A percentile compares a stretch with the other conserved stretches of the same genome.
phyloP scores from a whole-genome alignment of 1,140 invertebrate genomes.

The Heliconius nattereri region DNA sequence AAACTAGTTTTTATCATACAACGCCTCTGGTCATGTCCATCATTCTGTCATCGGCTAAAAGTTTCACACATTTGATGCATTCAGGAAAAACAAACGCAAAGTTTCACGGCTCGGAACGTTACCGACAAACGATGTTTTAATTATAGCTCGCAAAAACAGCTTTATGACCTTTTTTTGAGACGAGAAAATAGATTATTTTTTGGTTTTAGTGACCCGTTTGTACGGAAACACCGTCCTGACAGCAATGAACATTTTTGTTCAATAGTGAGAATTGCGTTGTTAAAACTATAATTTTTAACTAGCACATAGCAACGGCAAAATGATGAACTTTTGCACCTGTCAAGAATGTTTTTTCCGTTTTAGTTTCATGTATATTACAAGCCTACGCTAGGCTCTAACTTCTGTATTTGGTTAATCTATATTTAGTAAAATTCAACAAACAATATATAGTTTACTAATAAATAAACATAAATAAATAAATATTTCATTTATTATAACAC shows the following conservation, averaged over 20 bases:
- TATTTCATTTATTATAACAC: background rate
- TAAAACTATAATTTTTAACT: constrained; percentile 15
- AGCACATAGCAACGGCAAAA: background rate
- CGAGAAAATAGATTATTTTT: constrained; percentile 23
- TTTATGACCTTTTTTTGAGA: constrained; percentile 30
- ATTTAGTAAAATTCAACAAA: no score
- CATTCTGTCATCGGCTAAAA: constrained; percentile 42
- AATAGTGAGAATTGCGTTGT: background rate
- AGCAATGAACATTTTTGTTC: constrained; percentile 1
- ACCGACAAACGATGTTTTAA: constrained; percentile 45
- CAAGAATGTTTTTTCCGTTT: background rate
- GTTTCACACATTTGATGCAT: constrained; percentile 44
- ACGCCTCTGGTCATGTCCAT: constrained; percentile 34
- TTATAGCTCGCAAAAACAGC: constrained; percentile 39
- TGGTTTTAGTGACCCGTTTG: constrained; percentile 14
- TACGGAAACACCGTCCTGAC: constrained; percentile 5
- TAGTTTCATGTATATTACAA: background rate
- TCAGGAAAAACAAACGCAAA: constrained; percentile 37
- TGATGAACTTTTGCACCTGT: background rate
- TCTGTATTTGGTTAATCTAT: no score
- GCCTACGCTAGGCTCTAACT: background rate
- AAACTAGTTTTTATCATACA: constrained; percentile 17
- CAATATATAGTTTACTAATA: no score
- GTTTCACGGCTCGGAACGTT: constrained; percentile 35
- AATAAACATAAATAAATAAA: background rate